Evolutionary conservation across 2,113 vertebrate genomes (phyloP).

Genomic region (Mionectes macconnelli): DNA sequence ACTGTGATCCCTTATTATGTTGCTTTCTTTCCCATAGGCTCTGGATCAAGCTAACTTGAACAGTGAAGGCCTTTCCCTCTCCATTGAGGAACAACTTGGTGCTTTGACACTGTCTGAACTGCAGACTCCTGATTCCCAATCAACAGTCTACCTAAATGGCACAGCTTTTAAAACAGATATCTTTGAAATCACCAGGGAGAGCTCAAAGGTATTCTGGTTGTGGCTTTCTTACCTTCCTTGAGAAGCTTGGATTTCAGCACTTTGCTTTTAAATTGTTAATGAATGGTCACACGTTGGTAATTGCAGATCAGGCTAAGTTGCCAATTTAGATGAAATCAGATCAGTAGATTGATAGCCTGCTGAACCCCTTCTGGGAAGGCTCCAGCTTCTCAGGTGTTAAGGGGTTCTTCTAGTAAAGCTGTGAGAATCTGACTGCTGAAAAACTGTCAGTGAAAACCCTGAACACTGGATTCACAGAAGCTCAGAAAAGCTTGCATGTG

Average conservation of each 20-base stretch:
- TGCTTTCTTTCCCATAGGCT: conserved; percentile 66
- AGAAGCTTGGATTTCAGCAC: background rate
- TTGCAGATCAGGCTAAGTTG: background rate
- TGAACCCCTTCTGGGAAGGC: background rate
- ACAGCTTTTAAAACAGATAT: conserved; percentile 76
- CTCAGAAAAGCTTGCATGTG: background rate
- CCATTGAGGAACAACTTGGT: conserved; percentile 90
- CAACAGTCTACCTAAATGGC: conserved; percentile 84
- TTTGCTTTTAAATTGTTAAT: background rate
- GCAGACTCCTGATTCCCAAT: conserved; percentile 66
- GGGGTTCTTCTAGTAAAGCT: background rate
- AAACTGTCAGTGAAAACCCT: background rate
- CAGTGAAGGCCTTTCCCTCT: conserved; percentile 83
- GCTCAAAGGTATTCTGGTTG: conserved; percentile 84
- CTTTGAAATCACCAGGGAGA: conserved; percentile 81
- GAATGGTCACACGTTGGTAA: background rate
- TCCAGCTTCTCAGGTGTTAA: background rate
- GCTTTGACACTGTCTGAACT: conserved; percentile 84
- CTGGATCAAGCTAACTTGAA: conserved; percentile 83
- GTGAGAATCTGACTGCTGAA: background rate
- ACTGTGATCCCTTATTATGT: background rate
- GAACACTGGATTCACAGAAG: background rate
- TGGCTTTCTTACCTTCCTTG: background rate
- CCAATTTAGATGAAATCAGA: background rate
- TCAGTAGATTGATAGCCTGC: background rate